Evolutionary conservation across 2,113 vertebrate species (phyloP), one percentile per base, ranked within the genome.

Genomic region (Caloenas nicobarica): DNA sequence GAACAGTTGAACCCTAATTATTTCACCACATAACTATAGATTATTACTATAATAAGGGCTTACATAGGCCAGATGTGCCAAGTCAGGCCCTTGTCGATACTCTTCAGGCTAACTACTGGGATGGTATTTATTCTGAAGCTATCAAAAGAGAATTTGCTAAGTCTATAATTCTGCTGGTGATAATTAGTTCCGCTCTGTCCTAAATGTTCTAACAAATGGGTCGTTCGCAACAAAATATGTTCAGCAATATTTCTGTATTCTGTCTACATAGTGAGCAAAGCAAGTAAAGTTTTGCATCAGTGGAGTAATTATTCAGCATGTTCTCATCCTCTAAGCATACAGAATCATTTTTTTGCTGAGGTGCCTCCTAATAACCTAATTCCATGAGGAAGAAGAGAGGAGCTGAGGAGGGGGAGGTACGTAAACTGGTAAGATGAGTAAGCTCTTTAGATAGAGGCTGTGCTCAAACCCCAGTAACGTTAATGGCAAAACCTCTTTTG

Each of bases 161-260:
- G 57, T 64, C 65, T 76, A 5, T 79, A 84, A 87, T 93, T 89
- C 84, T 72, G 51, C 34, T 89, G 66, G 26, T 76, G 61, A 71
- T 89, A 93, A 94, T 89, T 81, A 84, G 60, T 66, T 91, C 65
- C 81, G 69, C 69, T 95, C 89, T 87, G 57, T 53, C 44, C 89
- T 76, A 46, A 68, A 70, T 58, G 38, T 77, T 90, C 69, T 60
- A 68, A 88, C 16, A 95, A 93, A 68, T n/a, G 34, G 53, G 29
- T 91, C 21, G 3, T 82, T 69, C 79, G 29, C 23, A 87, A 78
- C 60, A 84, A 76, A 83, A 82, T 31, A 33, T 4, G 12, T 78
- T 81, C 72, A 84, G 80, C 28, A 50, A 15, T 77, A 70, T 81
- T 81, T 90, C 60, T 77, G 42, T 64, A 60, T 84, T 93, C 76